These are phyloP conservation scores for Dicentrarchus labrax DNA, from an alignment of 2,113 vertebrate species.

Conservation along the genomic window DNA sequence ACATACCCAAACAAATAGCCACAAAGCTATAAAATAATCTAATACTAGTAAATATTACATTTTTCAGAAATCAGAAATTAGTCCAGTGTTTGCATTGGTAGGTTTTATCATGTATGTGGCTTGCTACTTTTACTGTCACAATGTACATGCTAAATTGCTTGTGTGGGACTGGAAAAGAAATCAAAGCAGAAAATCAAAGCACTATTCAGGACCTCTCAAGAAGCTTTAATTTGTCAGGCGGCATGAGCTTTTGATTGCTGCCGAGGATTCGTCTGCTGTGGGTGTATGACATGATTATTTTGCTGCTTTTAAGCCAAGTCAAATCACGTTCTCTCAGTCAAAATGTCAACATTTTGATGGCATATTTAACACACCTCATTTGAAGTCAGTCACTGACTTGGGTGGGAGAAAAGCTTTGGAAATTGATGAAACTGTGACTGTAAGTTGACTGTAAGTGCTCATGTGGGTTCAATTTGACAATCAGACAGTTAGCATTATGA, in stretches of 20 bases:
- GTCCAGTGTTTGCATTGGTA: background rate
- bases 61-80: background rate
- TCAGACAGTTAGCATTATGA: background rate
- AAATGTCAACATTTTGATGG: constrained; percentile 24
- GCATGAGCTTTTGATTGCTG: constrained; percentile 57
- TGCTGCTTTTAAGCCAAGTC: background rate
- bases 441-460: background rate
- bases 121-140: background rate
- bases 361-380: background rate
- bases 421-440: background rate
- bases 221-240: constrained; percentile 60
- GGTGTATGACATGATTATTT: constrained; percentile 15
- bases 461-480: background rate
- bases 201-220: constrained; percentile 52
- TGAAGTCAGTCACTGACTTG: background rate
- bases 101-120: no score
- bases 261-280: constrained; percentile 15
- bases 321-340: constrained; percentile 27
- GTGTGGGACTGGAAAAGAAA: constrained; percentile 51
- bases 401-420: background rate
- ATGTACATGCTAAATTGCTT: constrained; percentile 29
- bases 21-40: background rate
- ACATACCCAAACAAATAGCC: background rate
- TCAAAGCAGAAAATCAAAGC: constrained; percentile 55
- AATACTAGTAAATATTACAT: background rate